Percentiles rank a stretch among this genome's conserved stretches.
Evolutionary conservation across 2,113 vertebrate genomes (phyloP).

Genomic region (Coregonus clupeaformis): DNA sequence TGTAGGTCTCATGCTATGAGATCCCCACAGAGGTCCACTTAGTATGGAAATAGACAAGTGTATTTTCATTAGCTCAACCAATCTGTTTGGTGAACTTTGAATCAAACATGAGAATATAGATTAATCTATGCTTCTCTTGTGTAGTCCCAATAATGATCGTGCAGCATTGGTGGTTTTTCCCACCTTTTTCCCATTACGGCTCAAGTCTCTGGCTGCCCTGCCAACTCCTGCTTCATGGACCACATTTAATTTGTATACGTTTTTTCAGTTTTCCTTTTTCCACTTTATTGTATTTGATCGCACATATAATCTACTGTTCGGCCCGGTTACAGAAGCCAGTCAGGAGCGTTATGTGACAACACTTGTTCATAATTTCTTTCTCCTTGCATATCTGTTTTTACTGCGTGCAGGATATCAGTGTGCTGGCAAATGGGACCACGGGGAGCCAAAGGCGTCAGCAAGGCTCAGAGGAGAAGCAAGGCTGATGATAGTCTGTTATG

Average conservation of each 20-base stretch:
- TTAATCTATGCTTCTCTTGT: constrained; percentile 40
- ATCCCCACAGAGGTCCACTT: constrained; percentile 23
- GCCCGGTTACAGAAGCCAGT: constrained; percentile 58
- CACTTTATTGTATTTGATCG: constrained; percentile 65
- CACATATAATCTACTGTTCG: constrained; percentile 67
- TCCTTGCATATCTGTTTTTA: constrained; percentile 33
- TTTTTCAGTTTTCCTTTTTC: constrained; percentile 73
- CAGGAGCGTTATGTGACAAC: constrained; percentile 61
- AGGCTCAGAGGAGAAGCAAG: not conserved
- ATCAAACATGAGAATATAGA: not conserved
- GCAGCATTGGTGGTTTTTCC: constrained; percentile 16
- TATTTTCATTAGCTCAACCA: constrained; percentile 56
- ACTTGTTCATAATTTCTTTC: constrained; percentile 70
- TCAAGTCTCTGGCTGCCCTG: constrained; percentile 32
- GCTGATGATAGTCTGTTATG: not conserved
- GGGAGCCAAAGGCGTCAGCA: not conserved
- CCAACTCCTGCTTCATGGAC: constrained; percentile 46
- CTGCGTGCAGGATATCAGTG: not conserved
- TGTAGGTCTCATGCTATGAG: not conserved
- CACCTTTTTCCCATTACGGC: constrained; percentile 69
- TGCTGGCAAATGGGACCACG: constrained; percentile 5
- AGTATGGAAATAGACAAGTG: constrained; percentile 3
- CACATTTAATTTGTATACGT: constrained; percentile 74
- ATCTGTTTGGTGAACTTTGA: constrained; percentile 40
- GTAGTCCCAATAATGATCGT: constrained; percentile 52